Percentiles rank a stretch among this genome's conserved stretches.
Evolutionary conservation across 2,797 vertebrate genomes (phyloP).

Genomic region (Uromys caudimaculatus): DNA sequence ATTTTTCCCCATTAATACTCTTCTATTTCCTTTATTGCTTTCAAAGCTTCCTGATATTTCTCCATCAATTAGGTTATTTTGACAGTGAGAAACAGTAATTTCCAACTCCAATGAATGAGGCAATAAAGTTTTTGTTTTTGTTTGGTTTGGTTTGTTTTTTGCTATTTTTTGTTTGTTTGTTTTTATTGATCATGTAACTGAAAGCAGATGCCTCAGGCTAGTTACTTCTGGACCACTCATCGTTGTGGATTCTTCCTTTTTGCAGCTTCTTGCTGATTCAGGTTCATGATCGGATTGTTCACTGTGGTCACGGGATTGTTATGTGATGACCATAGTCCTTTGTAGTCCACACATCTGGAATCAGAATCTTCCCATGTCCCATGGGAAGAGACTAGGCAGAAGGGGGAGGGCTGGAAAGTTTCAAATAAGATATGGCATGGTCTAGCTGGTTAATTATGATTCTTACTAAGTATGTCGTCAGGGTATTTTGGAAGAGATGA

Average conservation of each 20-base stretch:
- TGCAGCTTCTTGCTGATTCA: background rate
- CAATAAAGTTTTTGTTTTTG: background rate
- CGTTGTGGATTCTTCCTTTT: background rate
- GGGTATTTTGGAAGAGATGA: background rate
- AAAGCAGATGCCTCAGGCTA: background rate
- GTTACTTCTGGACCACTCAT: background rate
- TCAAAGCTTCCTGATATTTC: background rate
- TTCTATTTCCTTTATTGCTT: conserved; percentile 9
- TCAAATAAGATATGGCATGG: background rate
- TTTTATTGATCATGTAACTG: background rate
- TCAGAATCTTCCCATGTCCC: background rate
- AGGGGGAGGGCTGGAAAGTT: background rate
- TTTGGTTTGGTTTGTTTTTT: background rate
- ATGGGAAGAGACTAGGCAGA: background rate
- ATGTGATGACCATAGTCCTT: background rate
- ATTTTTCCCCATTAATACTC: background rate
- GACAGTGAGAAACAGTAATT: background rate
- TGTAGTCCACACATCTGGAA: background rate
- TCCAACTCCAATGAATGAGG: background rate
- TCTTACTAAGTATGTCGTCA: background rate
- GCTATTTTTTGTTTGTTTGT: background rate
- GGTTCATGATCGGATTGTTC: background rate
- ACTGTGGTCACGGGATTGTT: background rate
- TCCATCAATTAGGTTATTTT: background rate
- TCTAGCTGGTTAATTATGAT: background rate